phyloP scores from a whole-genome alignment of 2,888 invertebrate species.

The Habrosyne pyritoides region DNA sequence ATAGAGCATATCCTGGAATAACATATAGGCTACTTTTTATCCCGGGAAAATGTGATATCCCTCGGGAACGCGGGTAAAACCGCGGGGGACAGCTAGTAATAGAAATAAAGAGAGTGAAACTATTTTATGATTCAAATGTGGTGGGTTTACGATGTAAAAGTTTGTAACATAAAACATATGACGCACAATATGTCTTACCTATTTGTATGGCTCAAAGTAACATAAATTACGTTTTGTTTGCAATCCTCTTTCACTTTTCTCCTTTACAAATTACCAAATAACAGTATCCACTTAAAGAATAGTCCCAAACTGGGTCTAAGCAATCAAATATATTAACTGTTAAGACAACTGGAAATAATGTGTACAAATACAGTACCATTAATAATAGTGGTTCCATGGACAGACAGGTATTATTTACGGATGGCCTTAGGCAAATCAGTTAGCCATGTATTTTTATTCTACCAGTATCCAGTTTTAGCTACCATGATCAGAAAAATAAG shows the following conservation, averaged over 20 bases:
- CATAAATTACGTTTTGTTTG: constrained; percentile 1
- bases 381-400: constrained; percentile 16
- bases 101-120: background rate
- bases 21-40: no score
- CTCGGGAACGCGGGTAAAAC: no score
- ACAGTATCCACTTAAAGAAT: constrained; percentile 18
- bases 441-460: constrained; percentile 29
- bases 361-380: constrained; percentile 19
- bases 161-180: constrained; percentile 1
- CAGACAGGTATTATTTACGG: constrained; percentile 17
- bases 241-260: background rate
- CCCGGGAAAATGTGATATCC: no score
- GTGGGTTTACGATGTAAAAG: constrained; percentile 4
- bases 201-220: background rate
- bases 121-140: background rate
- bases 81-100: no score
- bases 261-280: constrained; percentile 11
- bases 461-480: constrained; percentile 55
- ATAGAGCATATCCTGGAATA: no score
- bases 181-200: constrained; percentile 4
- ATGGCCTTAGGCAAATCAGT: constrained; percentile 33
- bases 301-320: constrained; percentile 24
- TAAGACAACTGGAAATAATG: background rate
- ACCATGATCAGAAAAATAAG: constrained; percentile 60
- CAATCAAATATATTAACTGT: constrained; percentile 19